Conservation (phyloP, 2,888 invertebrate species). For the Acanthococcus lagerstroemiae region DNA sequence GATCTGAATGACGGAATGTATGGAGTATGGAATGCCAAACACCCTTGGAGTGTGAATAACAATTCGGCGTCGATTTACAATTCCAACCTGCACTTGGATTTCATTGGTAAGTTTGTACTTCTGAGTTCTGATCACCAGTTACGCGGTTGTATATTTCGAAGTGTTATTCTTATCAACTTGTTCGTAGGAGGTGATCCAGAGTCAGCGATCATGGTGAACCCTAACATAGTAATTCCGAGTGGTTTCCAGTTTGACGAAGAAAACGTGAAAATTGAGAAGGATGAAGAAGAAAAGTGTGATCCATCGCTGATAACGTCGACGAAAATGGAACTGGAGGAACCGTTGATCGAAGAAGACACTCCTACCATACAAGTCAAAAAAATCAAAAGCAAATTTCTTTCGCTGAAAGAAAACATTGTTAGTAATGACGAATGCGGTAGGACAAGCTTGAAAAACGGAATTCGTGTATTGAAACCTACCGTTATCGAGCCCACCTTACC, state of each 20-base stretch:
- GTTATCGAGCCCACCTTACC: background rate
- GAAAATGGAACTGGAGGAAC: background rate
- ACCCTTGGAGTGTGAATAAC: slow-evolving; percentile 27
- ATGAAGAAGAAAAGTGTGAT: background rate
- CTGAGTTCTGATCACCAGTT: too few relatives aligned
- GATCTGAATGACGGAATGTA: slow-evolving; percentile 23
- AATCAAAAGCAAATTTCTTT: background rate
- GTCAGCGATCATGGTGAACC: slow-evolving; percentile 68
- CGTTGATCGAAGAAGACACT: background rate
- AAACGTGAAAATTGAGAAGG: background rate
- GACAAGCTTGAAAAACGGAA: background rate
- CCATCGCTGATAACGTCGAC: background rate
- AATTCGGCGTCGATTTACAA: slow-evolving; percentile 32
- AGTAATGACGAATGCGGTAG: background rate
- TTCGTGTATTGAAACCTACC: slow-evolving; percentile 13
- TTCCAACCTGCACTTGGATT: slow-evolving; percentile 35
- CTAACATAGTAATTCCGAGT: slow-evolving; percentile 74
- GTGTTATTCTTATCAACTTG: background rate
- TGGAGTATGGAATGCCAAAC: slow-evolving; percentile 25
- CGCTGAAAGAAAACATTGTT: background rate
- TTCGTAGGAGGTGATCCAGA: slow-evolving; percentile 35
- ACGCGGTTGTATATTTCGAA: background rate
- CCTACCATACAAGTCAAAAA: background rate
- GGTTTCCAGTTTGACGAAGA: slow-evolving; percentile 12
- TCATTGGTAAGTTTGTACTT: slow-evolving; percentile 30